Percentiles rank a stretch among this genome's conserved stretches.
phyloP scores from a whole-genome alignment of 2,888 invertebrate genomes.

The Troides oblongomaculatus region DNA sequence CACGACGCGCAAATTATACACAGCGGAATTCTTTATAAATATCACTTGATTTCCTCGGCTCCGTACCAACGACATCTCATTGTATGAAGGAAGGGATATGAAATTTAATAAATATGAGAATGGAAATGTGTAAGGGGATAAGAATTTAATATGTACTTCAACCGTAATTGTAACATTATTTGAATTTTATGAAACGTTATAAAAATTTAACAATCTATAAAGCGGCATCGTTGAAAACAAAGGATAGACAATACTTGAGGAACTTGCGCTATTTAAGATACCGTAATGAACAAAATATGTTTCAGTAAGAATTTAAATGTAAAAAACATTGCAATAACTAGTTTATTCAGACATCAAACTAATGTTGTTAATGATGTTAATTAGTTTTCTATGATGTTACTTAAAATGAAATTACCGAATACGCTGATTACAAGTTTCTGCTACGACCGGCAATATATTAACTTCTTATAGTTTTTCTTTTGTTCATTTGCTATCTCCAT shows the following conservation, averaged over 20 bases:
- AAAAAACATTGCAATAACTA: no score
- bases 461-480: no score
- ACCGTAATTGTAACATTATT: not conserved
- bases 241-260: not conserved
- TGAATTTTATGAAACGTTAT: not conserved
- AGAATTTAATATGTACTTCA: not conserved
- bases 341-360: no score
- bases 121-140: not conserved
- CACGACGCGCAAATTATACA: conserved; percentile 40
- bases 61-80: conserved; percentile 21
- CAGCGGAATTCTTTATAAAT: conserved; percentile 63
- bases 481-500: no score
- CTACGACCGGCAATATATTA: no score
- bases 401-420: no score
- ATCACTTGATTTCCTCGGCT: conserved; percentile 67
- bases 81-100: not conserved
- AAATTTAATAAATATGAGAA: not conserved
- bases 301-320: no score
- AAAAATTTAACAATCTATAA: not conserved
- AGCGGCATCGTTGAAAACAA: not conserved
- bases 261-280: not conserved
- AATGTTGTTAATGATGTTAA: no score
- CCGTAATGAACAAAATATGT: not conserved
- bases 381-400: no score
- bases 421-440: no score